These are phyloP conservation scores for Copidosoma aretas DNA, from an alignment of 2,888 invertebrate species.

Conservation along the genomic window DNA sequence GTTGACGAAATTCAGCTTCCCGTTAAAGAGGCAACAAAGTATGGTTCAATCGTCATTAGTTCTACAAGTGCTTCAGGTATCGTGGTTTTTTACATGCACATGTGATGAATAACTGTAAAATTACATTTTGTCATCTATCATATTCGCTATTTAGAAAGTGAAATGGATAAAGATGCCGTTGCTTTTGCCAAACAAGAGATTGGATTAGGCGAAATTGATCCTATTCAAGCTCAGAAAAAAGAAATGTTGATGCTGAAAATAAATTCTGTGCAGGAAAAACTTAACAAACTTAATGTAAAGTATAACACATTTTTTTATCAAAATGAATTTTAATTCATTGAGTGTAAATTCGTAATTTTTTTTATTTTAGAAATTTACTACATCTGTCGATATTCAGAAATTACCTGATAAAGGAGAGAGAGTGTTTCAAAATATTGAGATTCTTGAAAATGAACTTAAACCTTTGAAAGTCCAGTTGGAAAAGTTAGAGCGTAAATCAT, in stretches of 20 bases:
- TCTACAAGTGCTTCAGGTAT: conserved; percentile 34
- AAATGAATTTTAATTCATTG: too few relatives aligned
- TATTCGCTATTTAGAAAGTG: conserved; percentile 26
- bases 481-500: conserved; percentile 13
- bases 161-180: conserved; percentile 34
- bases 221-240: conserved; percentile 48
- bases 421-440: conserved; percentile 26
- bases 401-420: conserved; percentile 37
- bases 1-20: neutral
- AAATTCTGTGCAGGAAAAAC: conserved; percentile 43
- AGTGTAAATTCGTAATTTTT: conserved; percentile 1
- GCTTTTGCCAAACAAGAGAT: conserved; percentile 45
- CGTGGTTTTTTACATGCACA: neutral
- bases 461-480: conserved; percentile 9
- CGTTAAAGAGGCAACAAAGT: neutral
- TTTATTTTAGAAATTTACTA: conserved; percentile 25
- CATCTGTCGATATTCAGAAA: conserved; percentile 8
- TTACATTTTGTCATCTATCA: neutral
- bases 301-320: conserved; percentile 8
- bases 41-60: conserved; percentile 19
- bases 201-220: conserved; percentile 46
- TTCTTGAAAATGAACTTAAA: conserved; percentile 19
- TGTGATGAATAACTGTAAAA: neutral
- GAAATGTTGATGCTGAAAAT: conserved; percentile 41
- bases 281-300: conserved; percentile 49